phyloP scores from a whole-genome alignment of 2,888 invertebrate genomes.

The Parnassius orleans region DNA sequence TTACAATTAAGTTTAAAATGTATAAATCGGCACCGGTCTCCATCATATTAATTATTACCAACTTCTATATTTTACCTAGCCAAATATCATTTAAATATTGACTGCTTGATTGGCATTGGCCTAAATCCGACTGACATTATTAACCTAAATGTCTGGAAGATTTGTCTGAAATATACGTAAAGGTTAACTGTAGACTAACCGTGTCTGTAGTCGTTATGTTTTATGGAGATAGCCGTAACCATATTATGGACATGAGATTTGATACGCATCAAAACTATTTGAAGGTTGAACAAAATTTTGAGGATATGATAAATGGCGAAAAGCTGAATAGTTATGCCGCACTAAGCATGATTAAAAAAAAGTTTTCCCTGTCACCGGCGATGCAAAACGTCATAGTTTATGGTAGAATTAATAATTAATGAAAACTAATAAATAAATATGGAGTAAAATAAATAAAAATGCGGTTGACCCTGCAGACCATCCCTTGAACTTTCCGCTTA shows the following conservation, averaged over 20 bases:
- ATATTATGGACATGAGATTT: slow-evolving; percentile 4
- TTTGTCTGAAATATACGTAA: background rate
- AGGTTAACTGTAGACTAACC: slow-evolving; percentile 1
- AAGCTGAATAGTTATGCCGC: background rate
- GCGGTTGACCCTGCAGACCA: too few species aligned
- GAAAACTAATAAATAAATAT: too few species aligned
- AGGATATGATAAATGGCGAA: background rate
- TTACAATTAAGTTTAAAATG: too few species aligned
- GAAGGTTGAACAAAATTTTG: background rate
- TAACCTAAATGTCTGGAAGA: slow-evolving; percentile 9
- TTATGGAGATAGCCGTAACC: slow-evolving; percentile 10
- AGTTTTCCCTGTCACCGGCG: background rate
- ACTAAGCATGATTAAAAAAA: too few species aligned
- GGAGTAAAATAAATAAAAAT: too few species aligned
- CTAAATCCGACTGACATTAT: slow-evolving; percentile 1
- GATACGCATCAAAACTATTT: background rate
- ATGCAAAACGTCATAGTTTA: background rate
- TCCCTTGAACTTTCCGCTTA: too few species aligned
- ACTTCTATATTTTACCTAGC: too few species aligned
- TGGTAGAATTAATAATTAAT: too few species aligned
- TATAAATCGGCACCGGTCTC: too few species aligned
- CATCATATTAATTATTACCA: too few species aligned
- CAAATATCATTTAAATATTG: too few species aligned
- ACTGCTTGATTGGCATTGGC: slow-evolving; percentile 10
- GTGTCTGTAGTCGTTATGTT: slow-evolving; percentile 7